phyloP scores from a whole-genome alignment of 2,888 invertebrate species.

The Empis stercorea region DNA sequence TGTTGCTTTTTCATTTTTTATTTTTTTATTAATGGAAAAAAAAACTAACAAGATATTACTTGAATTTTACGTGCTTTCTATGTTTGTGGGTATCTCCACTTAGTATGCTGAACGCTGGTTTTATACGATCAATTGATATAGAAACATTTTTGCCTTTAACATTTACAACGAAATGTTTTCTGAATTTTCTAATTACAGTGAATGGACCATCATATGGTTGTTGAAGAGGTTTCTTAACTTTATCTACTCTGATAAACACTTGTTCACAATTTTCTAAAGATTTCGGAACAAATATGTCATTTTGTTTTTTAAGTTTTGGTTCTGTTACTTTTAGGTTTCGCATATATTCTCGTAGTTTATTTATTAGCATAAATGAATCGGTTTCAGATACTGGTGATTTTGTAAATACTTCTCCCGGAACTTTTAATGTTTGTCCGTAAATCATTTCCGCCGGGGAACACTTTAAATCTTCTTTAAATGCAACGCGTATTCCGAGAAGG shows the following conservation, averaged over 20 bases:
- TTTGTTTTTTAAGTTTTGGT: no score
- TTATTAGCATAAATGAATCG: neutral
- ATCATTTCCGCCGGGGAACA: constrained; percentile 5
- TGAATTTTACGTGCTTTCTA: no score
- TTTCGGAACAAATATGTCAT: neutral
- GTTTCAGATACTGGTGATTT: neutral
- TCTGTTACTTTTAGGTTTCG: neutral
- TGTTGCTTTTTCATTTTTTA: no score
- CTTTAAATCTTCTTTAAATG: constrained; percentile 5
- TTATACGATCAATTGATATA: neutral
- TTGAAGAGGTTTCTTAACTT: neutral
- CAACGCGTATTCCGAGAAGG: constrained; percentile 8
- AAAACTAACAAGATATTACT: no score
- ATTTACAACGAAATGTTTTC: neutral
- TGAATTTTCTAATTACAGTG: neutral
- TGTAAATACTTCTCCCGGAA: neutral
- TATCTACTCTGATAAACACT: neutral
- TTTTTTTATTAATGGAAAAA: no score
- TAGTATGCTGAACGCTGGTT: neutral
- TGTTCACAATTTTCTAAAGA: neutral
- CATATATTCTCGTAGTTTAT: neutral
- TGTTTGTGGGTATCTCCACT: no score
- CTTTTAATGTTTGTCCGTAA: neutral
- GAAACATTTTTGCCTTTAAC: neutral
- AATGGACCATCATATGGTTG: neutral